phyloP scores from a whole-genome alignment of 2,113 vertebrate species.

The Probosciger aterrimus region DNA sequence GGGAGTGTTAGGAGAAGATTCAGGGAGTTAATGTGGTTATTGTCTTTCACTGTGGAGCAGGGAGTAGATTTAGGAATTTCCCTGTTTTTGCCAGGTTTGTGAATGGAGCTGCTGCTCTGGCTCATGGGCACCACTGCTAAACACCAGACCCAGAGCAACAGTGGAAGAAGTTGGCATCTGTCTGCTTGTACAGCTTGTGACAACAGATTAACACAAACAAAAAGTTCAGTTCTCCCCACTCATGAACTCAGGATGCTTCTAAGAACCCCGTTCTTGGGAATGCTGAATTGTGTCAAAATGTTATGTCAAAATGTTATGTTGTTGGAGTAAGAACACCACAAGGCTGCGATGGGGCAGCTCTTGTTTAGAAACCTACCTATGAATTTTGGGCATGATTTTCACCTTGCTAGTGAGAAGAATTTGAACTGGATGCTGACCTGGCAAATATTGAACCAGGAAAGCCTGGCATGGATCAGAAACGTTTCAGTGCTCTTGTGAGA shows the following conservation, averaged over 20 bases:
- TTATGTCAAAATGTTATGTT: neutral
- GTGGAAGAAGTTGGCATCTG: neutral
- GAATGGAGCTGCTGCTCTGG: neutral
- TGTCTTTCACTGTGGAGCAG: neutral
- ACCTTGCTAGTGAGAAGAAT: neutral
- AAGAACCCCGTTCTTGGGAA: neutral
- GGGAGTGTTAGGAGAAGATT: neutral
- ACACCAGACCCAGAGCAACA: accelerated
- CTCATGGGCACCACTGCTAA: neutral
- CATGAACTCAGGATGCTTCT: neutral
- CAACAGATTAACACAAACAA: neutral
- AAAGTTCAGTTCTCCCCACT: neutral
- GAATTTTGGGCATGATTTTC: neutral
- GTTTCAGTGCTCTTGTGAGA: neutral
- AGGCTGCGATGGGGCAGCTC: neutral
- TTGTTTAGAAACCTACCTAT: neutral
- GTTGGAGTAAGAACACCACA: neutral
- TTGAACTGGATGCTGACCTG: neutral
- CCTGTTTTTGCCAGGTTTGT: neutral
- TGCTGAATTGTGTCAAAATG: neutral
- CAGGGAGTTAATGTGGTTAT: neutral
- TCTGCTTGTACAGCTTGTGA: accelerated
- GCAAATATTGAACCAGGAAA: neutral
- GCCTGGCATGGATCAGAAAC: neutral
- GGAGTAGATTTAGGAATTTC: neutral